Percentiles rank a stretch among this genome's conserved stretches.
phyloP scores from a whole-genome alignment of 1,140 invertebrate genomes.

The Pseudomyrmex concolor region DNA sequence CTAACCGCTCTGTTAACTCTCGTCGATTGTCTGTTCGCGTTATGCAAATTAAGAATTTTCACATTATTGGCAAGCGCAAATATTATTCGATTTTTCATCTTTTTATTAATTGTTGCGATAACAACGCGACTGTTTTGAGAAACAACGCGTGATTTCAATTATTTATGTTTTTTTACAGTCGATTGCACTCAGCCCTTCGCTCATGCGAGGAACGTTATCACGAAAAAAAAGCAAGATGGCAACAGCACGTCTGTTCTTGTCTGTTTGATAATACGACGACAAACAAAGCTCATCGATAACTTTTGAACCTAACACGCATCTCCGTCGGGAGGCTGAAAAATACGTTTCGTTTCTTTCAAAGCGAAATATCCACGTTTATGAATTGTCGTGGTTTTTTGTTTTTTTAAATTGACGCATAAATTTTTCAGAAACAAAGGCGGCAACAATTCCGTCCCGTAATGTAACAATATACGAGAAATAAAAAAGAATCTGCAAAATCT shows the following conservation, averaged over 20 bases:
- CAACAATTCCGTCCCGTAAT: background rate
- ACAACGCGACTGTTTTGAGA: background rate
- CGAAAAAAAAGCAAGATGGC: conserved; percentile 10
- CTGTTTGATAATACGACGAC: conserved; percentile 62
- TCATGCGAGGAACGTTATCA: conserved; percentile 37
- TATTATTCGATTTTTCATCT: conserved; percentile 24
- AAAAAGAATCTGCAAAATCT: background rate
- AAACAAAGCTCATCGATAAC: conserved; percentile 72
- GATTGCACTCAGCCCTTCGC: background rate
- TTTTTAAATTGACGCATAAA: background rate
- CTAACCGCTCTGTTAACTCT: background rate
- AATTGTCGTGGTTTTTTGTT: background rate
- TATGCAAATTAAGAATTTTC: conserved; percentile 14
- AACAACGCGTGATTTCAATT: conserved; percentile 31
- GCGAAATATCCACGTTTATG: background rate
- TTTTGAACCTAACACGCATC: conserved; percentile 63
- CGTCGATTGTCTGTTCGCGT: conserved; percentile 10
- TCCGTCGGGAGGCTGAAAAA: conserved; percentile 32
- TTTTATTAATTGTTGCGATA: conserved; percentile 18
- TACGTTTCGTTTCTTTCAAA: conserved; percentile 23
- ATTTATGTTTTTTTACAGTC: background rate
- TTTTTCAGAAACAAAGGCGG: background rate
- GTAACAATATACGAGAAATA: background rate
- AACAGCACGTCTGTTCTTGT: conserved; percentile 24
- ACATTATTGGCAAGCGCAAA: background rate